Evolutionary conservation across 2,113 vertebrate genomes (phyloP), one percentile per base, ranked within the genome.

Genomic region (Otolemur garnettii): DNA sequence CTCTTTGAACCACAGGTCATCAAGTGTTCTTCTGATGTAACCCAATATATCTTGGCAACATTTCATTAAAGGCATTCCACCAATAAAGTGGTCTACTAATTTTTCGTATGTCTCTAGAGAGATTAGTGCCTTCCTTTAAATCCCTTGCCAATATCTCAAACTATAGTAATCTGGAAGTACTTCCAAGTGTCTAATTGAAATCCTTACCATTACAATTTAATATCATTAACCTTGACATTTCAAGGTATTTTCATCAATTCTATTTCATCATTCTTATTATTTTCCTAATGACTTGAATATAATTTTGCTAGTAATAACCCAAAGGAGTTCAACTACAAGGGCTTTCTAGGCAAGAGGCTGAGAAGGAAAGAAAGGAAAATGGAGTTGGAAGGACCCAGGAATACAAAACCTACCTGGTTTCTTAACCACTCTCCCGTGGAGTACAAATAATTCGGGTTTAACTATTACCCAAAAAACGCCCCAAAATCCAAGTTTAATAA

Each of bases 221-320:
- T 84, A 84, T 80, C 14, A 97, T 92, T 95, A 96, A 79, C 35
- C 0, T 69, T 92, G 57, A 83, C 45, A 87, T 93, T 89, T 92
- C 30, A 93, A 93, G 10, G 2, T 26, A 64, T 93, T 93, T 91
- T 69, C 9, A 91, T 87, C 22, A 80, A 88, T 80, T 11, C 91
- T 91, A 53, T 87, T 88, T 88, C 33, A 91, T 91, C 33, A 81
- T 85, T 95, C 19, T 81, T 96, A 79, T 68, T 94, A 75, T 87
- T 75, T 90, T 79, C 50, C 86, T 82, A 93, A 75, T 90, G 42
- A 90, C n/a, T 86, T 72, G 4, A 3, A 85, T 71, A 84, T 95
- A 75, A 87, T 90, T 96, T 79, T 95, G 18, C 38, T 93, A 90
- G 10, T 75, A 64, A 68, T 91, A 96, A 50, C 7, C 53, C 82